These are phyloP conservation scores for Drosophila buzzatii DNA, from an alignment of 2,888 invertebrate species.

Conservation along the genomic window DNA sequence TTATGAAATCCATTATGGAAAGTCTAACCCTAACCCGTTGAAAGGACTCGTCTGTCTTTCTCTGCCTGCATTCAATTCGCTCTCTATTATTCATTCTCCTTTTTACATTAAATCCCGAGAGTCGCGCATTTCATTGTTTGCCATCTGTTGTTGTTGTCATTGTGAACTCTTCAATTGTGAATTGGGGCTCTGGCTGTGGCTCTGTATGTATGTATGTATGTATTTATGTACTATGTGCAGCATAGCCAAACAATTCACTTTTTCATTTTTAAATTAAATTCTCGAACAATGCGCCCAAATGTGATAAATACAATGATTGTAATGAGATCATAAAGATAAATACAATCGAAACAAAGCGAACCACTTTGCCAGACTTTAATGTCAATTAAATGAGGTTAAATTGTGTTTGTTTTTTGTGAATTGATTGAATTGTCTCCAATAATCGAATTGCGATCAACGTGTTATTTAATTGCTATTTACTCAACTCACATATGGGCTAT, in stretches of 20 bases:
- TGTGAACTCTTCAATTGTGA: conserved; percentile 67
- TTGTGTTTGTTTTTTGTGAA: conserved; percentile 38
- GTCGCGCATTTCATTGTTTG: conserved; percentile 62
- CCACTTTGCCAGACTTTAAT: conserved; percentile 56
- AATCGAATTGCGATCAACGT: conserved; percentile 32
- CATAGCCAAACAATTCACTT: conserved; percentile 37
- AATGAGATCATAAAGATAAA: conserved; percentile 64
- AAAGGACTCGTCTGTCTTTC: conserved; percentile 42
- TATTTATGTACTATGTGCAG: conserved; percentile 7
- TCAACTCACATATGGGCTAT: neutral
- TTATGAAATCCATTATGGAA: conserved; percentile 47
- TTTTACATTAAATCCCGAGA: conserved; percentile 53
- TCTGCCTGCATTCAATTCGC: conserved; percentile 36
- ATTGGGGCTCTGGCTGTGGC: conserved; percentile 46
- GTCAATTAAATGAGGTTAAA: conserved; percentile 60
- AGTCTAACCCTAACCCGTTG: conserved; percentile 25
- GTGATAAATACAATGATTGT: conserved; percentile 67
- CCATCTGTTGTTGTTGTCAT: conserved; percentile 58
- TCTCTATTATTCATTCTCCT: conserved; percentile 25
- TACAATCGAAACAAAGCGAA: conserved; percentile 45
- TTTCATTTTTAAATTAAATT: conserved; percentile 71
- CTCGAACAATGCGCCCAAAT: conserved; percentile 66
- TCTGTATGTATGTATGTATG: neutral
- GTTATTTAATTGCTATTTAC: conserved; percentile 21
- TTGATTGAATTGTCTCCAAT: conserved; percentile 54